Base-by-base conservation (phyloP, 2,888 invertebrate genomes). In the Laspeyria flexula region DNA sequence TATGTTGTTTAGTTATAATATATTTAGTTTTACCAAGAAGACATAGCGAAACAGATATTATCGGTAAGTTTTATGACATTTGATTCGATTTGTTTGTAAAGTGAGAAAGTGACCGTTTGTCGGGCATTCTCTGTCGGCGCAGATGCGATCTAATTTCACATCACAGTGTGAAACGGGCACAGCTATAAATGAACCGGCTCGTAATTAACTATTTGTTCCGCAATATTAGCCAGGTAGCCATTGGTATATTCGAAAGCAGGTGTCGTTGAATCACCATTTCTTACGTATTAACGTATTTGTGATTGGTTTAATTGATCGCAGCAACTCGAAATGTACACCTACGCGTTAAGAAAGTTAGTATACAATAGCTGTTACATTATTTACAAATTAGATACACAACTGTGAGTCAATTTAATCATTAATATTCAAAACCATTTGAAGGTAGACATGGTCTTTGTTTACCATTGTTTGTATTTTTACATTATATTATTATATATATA, bases 21-120 rank as follows among this genome's bases (percentile, higher is more conserved):
- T 73, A 62, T 55, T 63, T 75, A 71, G 64, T 71, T 79, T 68
- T 63, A 71, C 63, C 55, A 64, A 61, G 70, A 60, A 62, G 66
- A 74, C 65, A 57, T 49, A 51, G 55, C 55, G 48, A 71, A 62
- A 63, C 68, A 71, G 40, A 68, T 67, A 31, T 64, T 77, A 85
- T 84, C 83, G 86, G 91, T 90, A 85, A 86, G 90, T 85, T 77
- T 79, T 67, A 67, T 82, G 85, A 83, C 86, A 85, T 87, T 83
- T 82, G 78, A 81, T 68, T 76, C 65, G 76, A 81, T 82, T 90
- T 91, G 90, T 89, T 90, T 90, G 88, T 86, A 79, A 77, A 79
- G 83, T 77, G 83, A 84, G 88, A 90, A 90, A 90, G 90, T 90
- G 79, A 85, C 89, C 89, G 92, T 90, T 72, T 89, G 85, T 85